Evolutionary conservation across 2,797 vertebrate genomes (phyloP), one percentile per base, ranked within the genome.

Genomic region (Enteromius paludinosus): DNA sequence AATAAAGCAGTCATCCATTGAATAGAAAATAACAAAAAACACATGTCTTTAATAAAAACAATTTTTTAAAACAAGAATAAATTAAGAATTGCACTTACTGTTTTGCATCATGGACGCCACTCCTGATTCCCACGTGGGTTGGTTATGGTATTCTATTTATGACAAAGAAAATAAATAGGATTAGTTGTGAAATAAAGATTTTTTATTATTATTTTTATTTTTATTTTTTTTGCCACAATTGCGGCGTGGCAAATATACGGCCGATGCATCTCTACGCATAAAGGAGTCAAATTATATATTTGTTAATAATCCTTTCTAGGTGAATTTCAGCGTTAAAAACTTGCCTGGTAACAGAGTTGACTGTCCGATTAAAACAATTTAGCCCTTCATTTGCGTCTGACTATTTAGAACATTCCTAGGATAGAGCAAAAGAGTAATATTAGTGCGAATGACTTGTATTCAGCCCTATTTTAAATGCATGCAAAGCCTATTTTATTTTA

Each of bases 31-130:
- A 54, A 54, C 1, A n/a, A 3, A 54, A n/a, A 54, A 10, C 2
- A 54, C 61, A 15, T 15, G 2, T 45, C 43, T 45, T 45, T 14
- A 14, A 45, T 45, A 15, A 14, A 4, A 45, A 4, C 3, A 45
- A 45, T 14, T n/a, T n/a, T n/a, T 38, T 9, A 38, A 38, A 38
- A 38, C 3, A 8, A 10, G 0, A 5, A 45, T 45, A 41, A 25
- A 49, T 73, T 73, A 76, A 90, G 89, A 90, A 89, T 91, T 95
- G 92, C 90, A 96, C 96, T 96, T 96, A 96, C 96, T 96, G 95
- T 96, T 96, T 93, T 96, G 96, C 96, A 96, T 96, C 91, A 87
- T 95, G 93, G 89, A 93, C 88, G 92, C 90, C 87, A 93, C 93
- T 87, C 88, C 93, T 30, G 90, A 92, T 89, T 96, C 95, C 95